Evolutionary conservation across 2,797 vertebrate species (phyloP).

Genomic region (Cirrhinus mrigala): DNA sequence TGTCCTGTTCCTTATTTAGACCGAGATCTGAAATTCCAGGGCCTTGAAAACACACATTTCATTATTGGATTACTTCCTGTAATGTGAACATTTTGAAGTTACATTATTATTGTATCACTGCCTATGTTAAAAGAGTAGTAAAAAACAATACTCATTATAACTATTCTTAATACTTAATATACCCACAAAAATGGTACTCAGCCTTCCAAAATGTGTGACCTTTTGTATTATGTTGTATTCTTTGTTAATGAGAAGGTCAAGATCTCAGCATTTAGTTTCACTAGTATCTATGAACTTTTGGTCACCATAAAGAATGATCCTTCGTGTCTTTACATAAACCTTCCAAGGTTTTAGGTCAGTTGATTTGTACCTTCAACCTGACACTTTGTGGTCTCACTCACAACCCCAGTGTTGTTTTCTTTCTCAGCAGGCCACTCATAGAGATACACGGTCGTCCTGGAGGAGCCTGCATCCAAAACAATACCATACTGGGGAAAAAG

Average conservation of each 20-base stretch:
- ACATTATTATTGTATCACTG: neutral
- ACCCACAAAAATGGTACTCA: neutral
- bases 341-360: neutral
- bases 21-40: constrained; percentile 87
- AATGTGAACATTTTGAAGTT: neutral
- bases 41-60: constrained; percentile 72
- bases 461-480: constrained; percentile 93
- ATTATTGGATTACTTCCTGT: neutral
- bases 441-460: constrained; percentile 89
- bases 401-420: constrained; percentile 92
- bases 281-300: neutral
- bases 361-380: constrained; percentile 82
- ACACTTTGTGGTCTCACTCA: constrained; percentile 84
- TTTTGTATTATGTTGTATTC: neutral
- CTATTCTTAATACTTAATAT: neutral
- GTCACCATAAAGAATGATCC: neutral
- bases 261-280: neutral
- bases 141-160: neutral
- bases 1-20: constrained; percentile 72
- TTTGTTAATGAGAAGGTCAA: neutral
- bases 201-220: too few relatives aligned
- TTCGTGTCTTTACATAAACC: neutral
- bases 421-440: constrained; percentile 96
- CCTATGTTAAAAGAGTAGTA: neutral
- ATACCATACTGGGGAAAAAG: constrained; percentile 87